phyloP scores from a whole-genome alignment of 2,888 invertebrate species.

The Eristalis tenax region DNA sequence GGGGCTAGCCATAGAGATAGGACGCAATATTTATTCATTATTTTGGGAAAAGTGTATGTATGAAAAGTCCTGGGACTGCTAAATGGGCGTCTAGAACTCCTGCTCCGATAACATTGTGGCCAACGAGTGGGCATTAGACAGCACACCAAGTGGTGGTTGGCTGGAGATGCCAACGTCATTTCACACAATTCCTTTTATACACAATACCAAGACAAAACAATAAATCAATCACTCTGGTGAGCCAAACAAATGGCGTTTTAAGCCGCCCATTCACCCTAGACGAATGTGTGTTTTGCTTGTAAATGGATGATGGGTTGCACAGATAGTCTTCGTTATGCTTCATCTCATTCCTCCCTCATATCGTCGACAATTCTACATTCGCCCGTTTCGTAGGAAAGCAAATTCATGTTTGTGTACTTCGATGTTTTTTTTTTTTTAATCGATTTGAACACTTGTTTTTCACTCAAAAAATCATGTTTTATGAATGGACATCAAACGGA shows the following conservation, averaged over 20 bases:
- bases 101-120: constrained; percentile 56
- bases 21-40: constrained; percentile 70
- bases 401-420: constrained; percentile 1
- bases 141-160: constrained; percentile 42
- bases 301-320: constrained; percentile 53
- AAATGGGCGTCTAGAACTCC: constrained; percentile 26
- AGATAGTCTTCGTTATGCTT: constrained; percentile 64
- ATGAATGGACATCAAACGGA: constrained; percentile 46
- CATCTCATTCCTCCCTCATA: constrained; percentile 42
- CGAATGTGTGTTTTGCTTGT: constrained; percentile 62
- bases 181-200: constrained; percentile 39
- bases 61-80: constrained; percentile 8
- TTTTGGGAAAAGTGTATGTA: constrained; percentile 56
- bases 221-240: constrained; percentile 71
- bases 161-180: constrained; percentile 25
- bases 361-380: constrained; percentile 44
- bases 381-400: constrained; percentile 22
- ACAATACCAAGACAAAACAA: constrained; percentile 58
- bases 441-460: constrained; percentile 22
- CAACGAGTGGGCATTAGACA: constrained; percentile 61
- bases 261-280: constrained; percentile 70
- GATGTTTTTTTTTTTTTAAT: constrained; percentile 7
- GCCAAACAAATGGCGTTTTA: constrained; percentile 71
- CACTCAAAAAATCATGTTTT: constrained; percentile 45
- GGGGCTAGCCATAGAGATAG: constrained; percentile 14